Percentiles rank a stretch among this genome's conserved stretches.
These are phyloP conservation scores for Scelioninae gen. 2 DNA, from an alignment of 2,888 invertebrate species.

Conservation along the genomic window DNA sequence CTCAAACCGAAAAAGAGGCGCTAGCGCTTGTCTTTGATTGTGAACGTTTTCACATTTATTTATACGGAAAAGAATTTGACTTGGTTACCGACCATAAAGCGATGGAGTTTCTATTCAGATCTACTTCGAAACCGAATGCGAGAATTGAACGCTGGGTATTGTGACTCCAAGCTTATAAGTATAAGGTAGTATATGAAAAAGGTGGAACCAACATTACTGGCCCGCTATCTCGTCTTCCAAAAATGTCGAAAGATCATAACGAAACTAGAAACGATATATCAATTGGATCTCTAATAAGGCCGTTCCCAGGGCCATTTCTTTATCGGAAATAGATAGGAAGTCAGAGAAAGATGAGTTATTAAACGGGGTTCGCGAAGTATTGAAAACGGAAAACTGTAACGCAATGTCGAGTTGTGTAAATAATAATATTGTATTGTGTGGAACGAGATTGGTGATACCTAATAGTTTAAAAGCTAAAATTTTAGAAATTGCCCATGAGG, in stretches of 20 bases:
- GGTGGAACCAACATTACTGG: slow-evolving; percentile 31
- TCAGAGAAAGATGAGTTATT: background rate
- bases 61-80: slow-evolving; percentile 72
- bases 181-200: slow-evolving; percentile 30
- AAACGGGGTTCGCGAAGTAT: background rate
- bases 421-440: slow-evolving; percentile 7
- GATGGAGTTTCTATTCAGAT: slow-evolving; percentile 64
- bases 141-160: slow-evolving; percentile 66
- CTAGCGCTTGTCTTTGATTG: slow-evolving; percentile 61
- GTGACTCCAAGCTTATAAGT: slow-evolving; percentile 9
- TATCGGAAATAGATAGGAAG: background rate
- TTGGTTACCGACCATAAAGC: slow-evolving; percentile 66
- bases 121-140: slow-evolving; percentile 55
- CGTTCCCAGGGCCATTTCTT: background rate
- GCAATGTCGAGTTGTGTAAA: slow-evolving; percentile 4
- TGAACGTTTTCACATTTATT: slow-evolving; percentile 69
- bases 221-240: slow-evolving; percentile 16
- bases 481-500: slow-evolving; percentile 63
- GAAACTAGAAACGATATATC: slow-evolving; percentile 4
- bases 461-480: background rate
- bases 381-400: slow-evolving; percentile 2
- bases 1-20: slow-evolving; percentile 63
- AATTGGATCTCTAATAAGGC: slow-evolving; percentile 7
- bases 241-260: background rate
- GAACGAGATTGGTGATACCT: background rate